Evolutionary conservation across 2,797 vertebrate species (phyloP).

Genomic region (Sebastes iracundus): DNA sequence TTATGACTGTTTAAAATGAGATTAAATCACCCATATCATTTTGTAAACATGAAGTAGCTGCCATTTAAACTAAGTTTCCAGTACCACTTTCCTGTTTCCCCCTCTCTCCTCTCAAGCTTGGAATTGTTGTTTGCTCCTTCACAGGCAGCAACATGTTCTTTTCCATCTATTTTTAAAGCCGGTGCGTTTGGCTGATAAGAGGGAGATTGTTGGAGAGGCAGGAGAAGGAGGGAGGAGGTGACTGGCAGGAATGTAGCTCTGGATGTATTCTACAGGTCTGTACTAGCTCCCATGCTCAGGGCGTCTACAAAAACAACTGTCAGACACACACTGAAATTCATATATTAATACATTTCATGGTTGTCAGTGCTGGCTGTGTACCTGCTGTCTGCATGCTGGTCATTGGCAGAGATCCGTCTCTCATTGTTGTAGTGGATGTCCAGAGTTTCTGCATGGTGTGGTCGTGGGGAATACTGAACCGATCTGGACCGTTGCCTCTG

Average conservation of each 20-base stretch:
- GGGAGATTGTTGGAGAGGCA: conserved; percentile 69
- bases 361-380: conserved; percentile 25
- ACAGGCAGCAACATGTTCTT: conserved; percentile 75
- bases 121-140: conserved; percentile 59
- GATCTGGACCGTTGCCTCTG: conserved; percentile 90
- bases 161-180: conserved; percentile 82
- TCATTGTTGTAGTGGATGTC: conserved; percentile 70
- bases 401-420: conserved; percentile 61
- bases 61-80: conserved; percentile 42
- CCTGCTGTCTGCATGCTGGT: conserved; percentile 76
- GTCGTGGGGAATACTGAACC: conserved; percentile 90
- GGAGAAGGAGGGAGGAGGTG: conserved; percentile 55
- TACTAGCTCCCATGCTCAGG: conserved; percentile 59
- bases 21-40: conserved; percentile 10
- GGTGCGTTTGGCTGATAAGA: conserved; percentile 76
- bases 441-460: conserved; percentile 88
- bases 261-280: conserved; percentile 75
- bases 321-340: conserved; percentile 7
- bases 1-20: neutral
- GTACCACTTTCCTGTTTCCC: conserved; percentile 43
- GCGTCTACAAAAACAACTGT: conserved; percentile 24
- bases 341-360: neutral
- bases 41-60: conserved; percentile 28
- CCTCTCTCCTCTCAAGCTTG: conserved; percentile 12
- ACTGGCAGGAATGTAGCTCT: conserved; percentile 79